Percentiles rank a stretch among this genome's conserved stretches.
Conservation (phyloP, 2,113 vertebrate genomes). For the Leucopsar rothschildi region DNA sequence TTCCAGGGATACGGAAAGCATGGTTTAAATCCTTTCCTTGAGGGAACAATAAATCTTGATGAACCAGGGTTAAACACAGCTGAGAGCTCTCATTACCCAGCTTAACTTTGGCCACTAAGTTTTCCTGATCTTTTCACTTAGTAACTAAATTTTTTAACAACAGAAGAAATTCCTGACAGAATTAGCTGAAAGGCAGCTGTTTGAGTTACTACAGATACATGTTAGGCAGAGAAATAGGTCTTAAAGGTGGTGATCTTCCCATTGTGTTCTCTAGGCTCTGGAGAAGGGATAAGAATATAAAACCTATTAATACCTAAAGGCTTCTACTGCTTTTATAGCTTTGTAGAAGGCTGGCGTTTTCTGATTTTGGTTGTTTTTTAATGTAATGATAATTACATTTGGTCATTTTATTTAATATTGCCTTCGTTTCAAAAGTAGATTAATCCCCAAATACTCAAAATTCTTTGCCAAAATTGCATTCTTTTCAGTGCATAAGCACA, state of each 20-base stretch:
- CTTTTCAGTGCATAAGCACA: not conserved
- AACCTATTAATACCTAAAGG: not conserved
- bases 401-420: not conserved
- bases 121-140: not conserved
- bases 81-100: not conserved
- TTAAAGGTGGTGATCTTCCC: not conserved
- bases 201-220: not conserved
- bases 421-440: not conserved
- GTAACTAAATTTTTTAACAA: not conserved
- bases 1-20: not conserved
- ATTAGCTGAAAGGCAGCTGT: not conserved
- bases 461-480: not conserved
- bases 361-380: not conserved
- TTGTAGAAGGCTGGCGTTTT: not conserved
- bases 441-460: not conserved
- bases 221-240: not conserved
- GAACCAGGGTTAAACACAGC: not conserved
- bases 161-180: not conserved
- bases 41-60: not conserved
- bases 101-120: not conserved
- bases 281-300: not conserved
- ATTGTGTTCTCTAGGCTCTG: not conserved
- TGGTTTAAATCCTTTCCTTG: not conserved
- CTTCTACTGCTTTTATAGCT: not conserved
- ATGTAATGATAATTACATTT: not conserved